Base-by-base conservation (phyloP, 2,797 vertebrate species). In the Anableps anableps region DNA sequence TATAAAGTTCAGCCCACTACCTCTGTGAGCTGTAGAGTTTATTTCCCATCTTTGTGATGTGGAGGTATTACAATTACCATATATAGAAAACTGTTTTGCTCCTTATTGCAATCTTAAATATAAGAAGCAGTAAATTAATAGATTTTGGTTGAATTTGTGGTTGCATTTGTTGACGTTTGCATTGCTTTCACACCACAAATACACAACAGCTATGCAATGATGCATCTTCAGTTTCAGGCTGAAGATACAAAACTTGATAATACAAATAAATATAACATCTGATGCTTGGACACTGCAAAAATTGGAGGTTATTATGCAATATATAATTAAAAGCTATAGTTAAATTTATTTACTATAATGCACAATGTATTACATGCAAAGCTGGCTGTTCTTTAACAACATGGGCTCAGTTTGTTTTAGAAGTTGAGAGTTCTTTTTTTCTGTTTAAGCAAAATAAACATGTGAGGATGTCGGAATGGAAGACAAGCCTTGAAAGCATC, bases 401-500 rank as follows among this genome's bases (percentile, higher is more conserved):
- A 16, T n/a, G 0, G 23, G 14, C 9, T 73, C 9, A 48, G 47
- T 74, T 78, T 72, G 11, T 48, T 74, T 31, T 31, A 78, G 19
- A 21, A 43, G 48, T 5, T 19, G 13, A 13, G 55, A 58, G n/a
- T 38, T 34, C 4, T 13, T 17, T 64, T 41, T 41, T 36, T 47
- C 23, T 76, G 48, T 48, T 10, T 74, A 55, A 75, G 43, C 38
- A 53, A 78, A 86, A 82, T 55, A 80, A 81, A 45, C 68, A 79
- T 81, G 17, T 76, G 21, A 31, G 7, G 16, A 82, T 75, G 17
- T 64, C 43, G 29, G 36, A 23, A 17, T 60, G 72, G 31, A 77
- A 62, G 68, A 72, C 48, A 9, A 66, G 70, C 29, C 66, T 76
- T 51, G 9, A 80, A 70, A 50, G 73, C 83, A 75, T 41, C 21